Base-by-base conservation (phyloP, 2,797 vertebrate species). In the Acanthiza pusilla region DNA sequence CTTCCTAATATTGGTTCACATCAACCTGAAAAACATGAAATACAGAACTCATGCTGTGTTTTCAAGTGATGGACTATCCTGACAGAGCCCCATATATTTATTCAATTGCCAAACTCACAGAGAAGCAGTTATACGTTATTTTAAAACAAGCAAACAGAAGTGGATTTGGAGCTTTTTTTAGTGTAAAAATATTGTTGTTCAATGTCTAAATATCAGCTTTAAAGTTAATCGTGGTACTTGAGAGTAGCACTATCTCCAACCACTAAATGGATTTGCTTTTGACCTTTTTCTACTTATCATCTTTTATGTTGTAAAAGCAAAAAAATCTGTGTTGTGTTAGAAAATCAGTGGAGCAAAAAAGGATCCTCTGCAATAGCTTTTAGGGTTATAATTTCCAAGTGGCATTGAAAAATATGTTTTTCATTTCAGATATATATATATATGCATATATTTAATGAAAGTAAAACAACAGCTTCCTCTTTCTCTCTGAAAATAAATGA, bases 281-380 rank as follows among this genome's bases (percentile, higher is more conserved):
- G 82, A 97, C 91, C 85, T 96, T 97, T 97, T 50, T 95, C 91
- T 92, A 91, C 79, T 97, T 96, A 67, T 14, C 36, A 48, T 76
- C 74, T 92, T 81, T 83, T 21, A 29, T 43, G 32, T 57, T 65
- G 15, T 75, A 95, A 93, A 50, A 66, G 38, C 25, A 51, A 93
- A 81, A 77, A 72, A 77, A 7, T 5, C 34, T n/a, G 17, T 27
- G 8, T 27, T n/a, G 11, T 63, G 10, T 48, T 38, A 85, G 14
- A 74, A 93, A 91, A 50, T 45, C 18, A 85, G 29, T 1, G 1
- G 54, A 82, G 30, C 7, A 60, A 76, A 88, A 77, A 79, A 58
- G 4, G 27, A 57, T 57, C 9, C 9, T 81, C 55, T 92, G 32
- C 27, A 72, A 47, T 13, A 80, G 16, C 6, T 91, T 76, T 81